Evolutionary conservation across 2,113 vertebrate genomes (phyloP), one percentile per base, ranked within the genome.

Genomic region (Corydoras sp.): DNA sequence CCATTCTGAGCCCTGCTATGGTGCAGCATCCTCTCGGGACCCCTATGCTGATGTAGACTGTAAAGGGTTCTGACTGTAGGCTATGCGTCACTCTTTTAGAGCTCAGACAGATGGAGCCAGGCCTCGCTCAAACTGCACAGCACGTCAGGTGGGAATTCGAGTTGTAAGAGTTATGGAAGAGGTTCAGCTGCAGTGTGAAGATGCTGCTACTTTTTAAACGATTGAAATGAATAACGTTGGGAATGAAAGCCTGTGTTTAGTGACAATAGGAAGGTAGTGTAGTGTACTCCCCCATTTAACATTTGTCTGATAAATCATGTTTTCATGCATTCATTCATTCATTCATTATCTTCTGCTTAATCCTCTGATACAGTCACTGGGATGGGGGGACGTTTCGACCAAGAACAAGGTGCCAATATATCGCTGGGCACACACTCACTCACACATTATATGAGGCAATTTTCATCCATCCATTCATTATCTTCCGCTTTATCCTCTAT

Each of bases 41-140:
- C 31, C 35, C 43, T 11, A 50, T 11, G 62, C 71, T 59, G 54
- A 51, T 31, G 71, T 59, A 29, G 54, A 59, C 71, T 65, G 62
- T 65, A 65, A 72, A 65, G 62, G 71, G 18, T 32, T 65, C 55
- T 72, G 71, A 65, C 54, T 72, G 71, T 51, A 58, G 70, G 62
- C 54, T 72, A 59, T 72, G 62, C n/a, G 62, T 65, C 65, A 74
- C 13, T 68, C 72, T 56, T 29, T 74, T 54, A 12, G 50, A 69
- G 50, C 60, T 59, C 35, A 65, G 62, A 62, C 70, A 65, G 35
- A 65, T 9, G 18, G 54, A 74, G 64, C 58, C 50, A 54, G 14
- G 50, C 56, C 49, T 61, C 14, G 3, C 55, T 59, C 63, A 18
- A n/a, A 60, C 56, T n/a, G 49, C 18, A 51, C 64, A 8, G 50